These are phyloP conservation scores for Acanthacorydalis orientalis DNA, from an alignment of 2,888 invertebrate species.

Conservation along the genomic window DNA sequence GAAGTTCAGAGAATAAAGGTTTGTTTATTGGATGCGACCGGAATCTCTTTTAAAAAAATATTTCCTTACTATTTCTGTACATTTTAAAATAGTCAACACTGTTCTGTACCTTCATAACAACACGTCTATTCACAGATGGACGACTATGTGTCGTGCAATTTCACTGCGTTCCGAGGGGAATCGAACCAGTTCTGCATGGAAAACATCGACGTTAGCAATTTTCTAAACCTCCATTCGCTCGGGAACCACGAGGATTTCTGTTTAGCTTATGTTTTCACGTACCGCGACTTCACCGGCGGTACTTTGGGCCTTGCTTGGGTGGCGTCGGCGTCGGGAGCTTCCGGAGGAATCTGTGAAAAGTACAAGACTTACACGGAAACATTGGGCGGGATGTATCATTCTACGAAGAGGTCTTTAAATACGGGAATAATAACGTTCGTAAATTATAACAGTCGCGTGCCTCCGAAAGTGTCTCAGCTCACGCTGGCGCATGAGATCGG, in stretches of 20 bases:
- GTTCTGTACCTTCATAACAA: not conserved
- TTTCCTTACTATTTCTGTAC: not conserved
- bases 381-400: slow-evolving; percentile 84
- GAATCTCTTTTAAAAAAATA: not conserved
- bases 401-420: slow-evolving; percentile 85
- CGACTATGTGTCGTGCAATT: slow-evolving; percentile 56
- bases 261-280: slow-evolving; percentile 97
- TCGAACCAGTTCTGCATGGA: slow-evolving; percentile 84
- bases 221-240: slow-evolving; percentile 91
- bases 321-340: slow-evolving; percentile 91
- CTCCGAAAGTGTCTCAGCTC: slow-evolving; percentile 92
- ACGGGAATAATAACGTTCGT: slow-evolving; percentile 98
- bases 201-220: slow-evolving; percentile 98
- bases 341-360: slow-evolving; percentile 97
- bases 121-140: slow-evolving; percentile 55
- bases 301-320: slow-evolving; percentile 99
- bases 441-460: slow-evolving; percentile 93
- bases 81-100: slow-evolving; percentile 26
- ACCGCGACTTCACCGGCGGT: slow-evolving; percentile 94
- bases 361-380: slow-evolving; percentile 96
- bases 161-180: slow-evolving; percentile 39
- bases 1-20: slow-evolving; percentile 81
- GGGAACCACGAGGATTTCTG: slow-evolving; percentile 98
- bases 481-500: slow-evolving; percentile 98
- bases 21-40: slow-evolving; percentile 9